Base-by-base conservation (phyloP, 2,797 vertebrate genomes). In the Adelosebastes latens region DNA sequence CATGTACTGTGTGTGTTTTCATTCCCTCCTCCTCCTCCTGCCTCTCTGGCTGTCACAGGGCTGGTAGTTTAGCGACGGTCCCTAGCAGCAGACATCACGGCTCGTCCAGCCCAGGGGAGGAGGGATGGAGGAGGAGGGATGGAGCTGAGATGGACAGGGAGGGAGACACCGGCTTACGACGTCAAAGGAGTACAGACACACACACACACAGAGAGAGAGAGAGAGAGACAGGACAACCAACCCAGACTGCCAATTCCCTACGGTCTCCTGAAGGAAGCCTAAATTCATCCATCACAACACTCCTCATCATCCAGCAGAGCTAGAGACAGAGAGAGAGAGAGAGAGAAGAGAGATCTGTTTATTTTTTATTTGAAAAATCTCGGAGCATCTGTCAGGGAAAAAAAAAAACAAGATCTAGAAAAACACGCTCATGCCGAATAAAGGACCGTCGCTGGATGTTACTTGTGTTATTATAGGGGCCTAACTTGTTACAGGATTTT, bases 121-220 rank as follows among this genome's bases (percentile, higher is more conserved):
- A 94, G 95, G 94, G 94, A 89, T 90, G 94, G 93, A 94, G 90
- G 94, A 95, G 94, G 94, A 94, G 95, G 94, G 94, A 89, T 90
- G 94, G 93, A 94, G 90, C 87, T 84, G 93, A 94, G 94, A 95
- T 94, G 93, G 94, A 96, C 95, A 94, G 94, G 92, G 93, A 95
- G 95, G 95, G 95, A 96, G 96, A 96, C 96, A 96, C 96, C 95
- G 95, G 95, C 91, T 96, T 95, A 95, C 95, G 94, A 96, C 95
- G 96, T 96, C 96, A 96, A 96, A 95, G 90, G 90, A 93, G 88
- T 83, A 90, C 88, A 93, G 82, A 92, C 91, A 79, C 91, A 92
- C 92, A 87, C 84, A 80, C 87, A 82, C 70, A 86, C 82, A 70
- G 75, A 13, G 29, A 22, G 32, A 56, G 80, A 84, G 87, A 81